These are phyloP conservation scores for Ceramica pisi DNA, from an alignment of 2,888 invertebrate species.

Conservation along the genomic window DNA sequence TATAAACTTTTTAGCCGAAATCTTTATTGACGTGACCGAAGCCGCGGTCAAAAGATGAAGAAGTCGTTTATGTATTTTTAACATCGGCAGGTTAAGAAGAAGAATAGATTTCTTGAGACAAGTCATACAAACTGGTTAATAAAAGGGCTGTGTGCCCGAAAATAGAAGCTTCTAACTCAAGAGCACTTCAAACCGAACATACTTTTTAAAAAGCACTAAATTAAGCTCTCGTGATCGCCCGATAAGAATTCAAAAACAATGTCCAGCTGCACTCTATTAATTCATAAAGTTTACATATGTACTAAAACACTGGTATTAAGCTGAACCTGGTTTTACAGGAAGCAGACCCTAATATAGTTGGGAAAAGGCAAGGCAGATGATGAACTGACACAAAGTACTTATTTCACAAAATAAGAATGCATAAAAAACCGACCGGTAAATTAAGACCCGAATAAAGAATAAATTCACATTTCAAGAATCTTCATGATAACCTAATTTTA, in stretches of 20 bases:
- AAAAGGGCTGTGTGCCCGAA: conserved; percentile 2
- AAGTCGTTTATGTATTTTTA: no score
- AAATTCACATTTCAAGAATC: background rate
- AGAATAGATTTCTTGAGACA: background rate
- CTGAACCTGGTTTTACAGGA: no score
- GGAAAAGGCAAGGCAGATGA: no score
- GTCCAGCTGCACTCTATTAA: background rate
- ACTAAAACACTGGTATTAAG: background rate
- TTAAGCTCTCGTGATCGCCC: conserved; percentile 9
- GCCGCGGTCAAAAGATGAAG: no score
- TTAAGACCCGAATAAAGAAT: background rate
- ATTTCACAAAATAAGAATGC: background rate
- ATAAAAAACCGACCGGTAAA: background rate
- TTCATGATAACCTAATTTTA: conserved; percentile 30
- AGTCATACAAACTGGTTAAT: background rate
- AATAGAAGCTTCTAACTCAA: conserved; percentile 51
- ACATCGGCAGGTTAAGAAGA: background rate
- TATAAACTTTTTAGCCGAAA: no score
- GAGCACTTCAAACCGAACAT: conserved; percentile 41
- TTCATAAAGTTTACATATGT: background rate
- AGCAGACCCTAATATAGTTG: no score
- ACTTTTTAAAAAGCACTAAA: conserved; percentile 16
- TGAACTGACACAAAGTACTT: no score
- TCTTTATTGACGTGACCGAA: no score
- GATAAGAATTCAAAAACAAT: background rate